Evolutionary conservation across 2,113 vertebrate species (phyloP), one percentile per base, ranked within the genome.

Genomic region (Gadus chalcogrammus): DNA sequence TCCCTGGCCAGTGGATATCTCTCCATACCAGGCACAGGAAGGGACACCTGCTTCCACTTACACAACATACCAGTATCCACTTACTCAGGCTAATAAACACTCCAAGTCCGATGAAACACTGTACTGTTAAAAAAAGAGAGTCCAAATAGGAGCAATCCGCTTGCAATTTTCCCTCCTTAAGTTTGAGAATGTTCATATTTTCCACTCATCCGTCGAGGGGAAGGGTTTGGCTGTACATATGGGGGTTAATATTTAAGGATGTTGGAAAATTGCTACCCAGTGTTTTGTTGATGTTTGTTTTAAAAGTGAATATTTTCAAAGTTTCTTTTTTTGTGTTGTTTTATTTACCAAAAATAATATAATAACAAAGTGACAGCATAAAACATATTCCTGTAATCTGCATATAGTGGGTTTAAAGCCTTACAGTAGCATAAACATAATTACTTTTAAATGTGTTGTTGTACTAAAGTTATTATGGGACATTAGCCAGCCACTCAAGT

Each of bases 41-140:
- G 17, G 27, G 20, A 84, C 90, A 90, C 83, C 88, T 89, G 89
- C 82, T 90, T 88, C 77, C 80, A 90, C 83, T 91, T 88, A 88
- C 65, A 78, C 71, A 79, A 72, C 83, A 88, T 78, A 84, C 82
- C 81, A 80, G 84, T 84, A 82, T 88, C 82, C 74, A 85, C 85
- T 86, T 81, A 77, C 82, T 83, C 65, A 68, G 85, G 76, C 81
- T 82, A 85, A 87, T 87, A 88, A 88, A 89, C 75, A 82, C 75
- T 72, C 64, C 77, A 68, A 81, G 76, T 68, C 78, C 64, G 53
- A 68, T 83, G 76, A 85, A 87, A 83, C 80, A 82, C 73, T 65
- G 74, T 67, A 73, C 68, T 16, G 72, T 79, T 69, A 80, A 78
- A 83, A 17, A 58, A 17, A 58, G 13, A 17, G n/a, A 75, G 75